phyloP scores from a whole-genome alignment of 1,140 invertebrate species.

The Bombus superbus region DNA sequence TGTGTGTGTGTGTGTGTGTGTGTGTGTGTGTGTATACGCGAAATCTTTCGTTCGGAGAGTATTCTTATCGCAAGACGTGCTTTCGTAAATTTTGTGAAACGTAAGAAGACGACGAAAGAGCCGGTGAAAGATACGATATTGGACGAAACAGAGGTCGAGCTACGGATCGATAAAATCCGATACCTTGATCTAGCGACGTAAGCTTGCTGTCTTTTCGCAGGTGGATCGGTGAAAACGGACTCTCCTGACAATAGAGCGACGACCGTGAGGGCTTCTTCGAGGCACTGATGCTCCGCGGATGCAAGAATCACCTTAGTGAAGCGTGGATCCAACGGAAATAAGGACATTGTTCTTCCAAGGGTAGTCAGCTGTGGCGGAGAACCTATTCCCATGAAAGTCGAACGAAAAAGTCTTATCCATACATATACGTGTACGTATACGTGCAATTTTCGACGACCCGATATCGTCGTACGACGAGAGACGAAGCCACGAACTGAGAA shows the following conservation, averaged over 20 bases:
- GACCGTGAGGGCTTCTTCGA: constrained; percentile 92
- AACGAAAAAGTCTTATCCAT: too few species aligned
- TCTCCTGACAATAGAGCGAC: constrained; percentile 88
- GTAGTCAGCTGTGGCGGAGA: constrained; percentile 87
- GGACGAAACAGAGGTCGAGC: too few species aligned
- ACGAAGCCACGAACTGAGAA: too few species aligned
- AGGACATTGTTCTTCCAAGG: constrained; percentile 92
- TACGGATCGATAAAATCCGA: neutral
- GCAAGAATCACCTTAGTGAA: constrained; percentile 93
- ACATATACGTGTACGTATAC: too few species aligned
- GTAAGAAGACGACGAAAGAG: neutral
- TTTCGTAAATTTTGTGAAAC: neutral
- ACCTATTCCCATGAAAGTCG: constrained; percentile 64
- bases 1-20: too few species aligned
- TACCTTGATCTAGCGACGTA: constrained; percentile 75
- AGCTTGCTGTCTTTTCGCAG: constrained; percentile 80
- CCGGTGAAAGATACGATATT: neutral
- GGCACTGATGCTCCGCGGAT: constrained; percentile 90
- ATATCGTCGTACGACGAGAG: too few species aligned
- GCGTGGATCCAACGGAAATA: constrained; percentile 96
- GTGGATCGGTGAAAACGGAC: constrained; percentile 84
- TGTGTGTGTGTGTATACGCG: too few species aligned
- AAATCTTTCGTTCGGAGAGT: too few species aligned
- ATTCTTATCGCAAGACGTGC: too few species aligned
- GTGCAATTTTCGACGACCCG: too few species aligned